phyloP scores from a whole-genome alignment of 2,797 vertebrate genomes.

The Eurystomus glaucurus region DNA sequence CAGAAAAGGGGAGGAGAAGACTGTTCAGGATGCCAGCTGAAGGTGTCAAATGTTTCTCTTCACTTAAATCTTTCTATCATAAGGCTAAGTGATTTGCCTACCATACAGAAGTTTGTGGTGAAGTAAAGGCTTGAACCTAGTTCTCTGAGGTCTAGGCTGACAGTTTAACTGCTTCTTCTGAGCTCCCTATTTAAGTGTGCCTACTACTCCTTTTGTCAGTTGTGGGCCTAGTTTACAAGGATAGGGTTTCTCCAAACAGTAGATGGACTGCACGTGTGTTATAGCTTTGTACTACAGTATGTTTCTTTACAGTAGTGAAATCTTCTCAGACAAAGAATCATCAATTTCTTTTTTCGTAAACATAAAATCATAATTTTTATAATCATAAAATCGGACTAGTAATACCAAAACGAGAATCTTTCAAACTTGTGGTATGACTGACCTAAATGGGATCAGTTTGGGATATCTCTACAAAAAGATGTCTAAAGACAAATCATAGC shows the following conservation, averaged over 20 bases:
- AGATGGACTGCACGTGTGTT: not conserved
- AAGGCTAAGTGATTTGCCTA: not conserved
- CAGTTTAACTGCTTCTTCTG: not conserved
- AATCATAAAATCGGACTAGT: not conserved
- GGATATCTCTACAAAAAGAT: not conserved
- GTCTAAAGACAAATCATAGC: not conserved
- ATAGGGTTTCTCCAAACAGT: not conserved
- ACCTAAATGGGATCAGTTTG: not conserved
- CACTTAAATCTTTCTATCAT: not conserved
- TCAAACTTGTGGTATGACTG: not conserved
- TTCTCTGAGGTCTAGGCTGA: not conserved
- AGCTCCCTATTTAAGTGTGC: not conserved
- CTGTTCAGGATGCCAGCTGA: not conserved
- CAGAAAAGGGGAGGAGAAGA: not conserved
- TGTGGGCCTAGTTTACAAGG: not conserved
- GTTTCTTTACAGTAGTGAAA: not conserved
- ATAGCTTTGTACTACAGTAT: not conserved
- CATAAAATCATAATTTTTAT: too few relatives aligned
- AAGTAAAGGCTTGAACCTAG: not conserved
- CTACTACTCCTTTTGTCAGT: not conserved
- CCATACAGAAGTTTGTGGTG: not conserved
- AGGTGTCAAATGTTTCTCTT: not conserved
- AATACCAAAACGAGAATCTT: not conserved
- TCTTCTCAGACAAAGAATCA: not conserved
- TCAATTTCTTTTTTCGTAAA: not conserved